Evolutionary conservation across 2,797 vertebrate species (phyloP), one percentile per base, ranked within the genome.

Genomic region (Cetoscarus ocellatus): DNA sequence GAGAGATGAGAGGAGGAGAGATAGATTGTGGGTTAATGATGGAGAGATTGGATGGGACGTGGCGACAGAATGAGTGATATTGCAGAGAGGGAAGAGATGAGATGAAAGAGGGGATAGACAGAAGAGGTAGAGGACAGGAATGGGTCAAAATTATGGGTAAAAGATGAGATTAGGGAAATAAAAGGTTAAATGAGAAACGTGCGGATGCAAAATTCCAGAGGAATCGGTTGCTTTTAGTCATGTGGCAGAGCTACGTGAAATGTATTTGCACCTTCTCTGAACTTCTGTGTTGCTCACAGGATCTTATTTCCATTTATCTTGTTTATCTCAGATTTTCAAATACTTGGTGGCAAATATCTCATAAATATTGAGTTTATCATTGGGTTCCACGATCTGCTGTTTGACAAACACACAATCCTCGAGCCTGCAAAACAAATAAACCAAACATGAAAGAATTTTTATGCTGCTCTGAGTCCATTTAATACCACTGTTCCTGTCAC

Each of bases 21-120:
- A 77, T 52, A 83, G 80, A 84, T 62, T 27, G 64, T 67, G 78
- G 80, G 75, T 82, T 82, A 90, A 84, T 82, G 83, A 83, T 83
- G 66, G 82, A 85, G 76, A 83, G 87, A 86, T 68, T 61, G 69
- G 69, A 77, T 51, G 65, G 60, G 67, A 69, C 15, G 15, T 48
- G 61, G 8, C 43, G 83, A 73, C 84, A 87, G 81, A 62, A 79
- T 85, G 81, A 83, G 50, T 67, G 75, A 89, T 85, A 77, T 8
- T 43, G 54, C 58, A 67, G 55, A 69, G 53, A 52, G 66, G 56
- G 77, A 55, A 75, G 62, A 68, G 73, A 86, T 72, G 73, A 70
- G 78, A 78, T 75, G 65, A 82, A 43, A 71, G 62, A 67, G n/a
- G 60, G 75, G 65, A 73, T 35, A 54, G 52, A 70, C 51, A 75